These are phyloP conservation scores for Cartodere bifasciata DNA, from an alignment of 2,888 invertebrate species.

Conservation along the genomic window DNA sequence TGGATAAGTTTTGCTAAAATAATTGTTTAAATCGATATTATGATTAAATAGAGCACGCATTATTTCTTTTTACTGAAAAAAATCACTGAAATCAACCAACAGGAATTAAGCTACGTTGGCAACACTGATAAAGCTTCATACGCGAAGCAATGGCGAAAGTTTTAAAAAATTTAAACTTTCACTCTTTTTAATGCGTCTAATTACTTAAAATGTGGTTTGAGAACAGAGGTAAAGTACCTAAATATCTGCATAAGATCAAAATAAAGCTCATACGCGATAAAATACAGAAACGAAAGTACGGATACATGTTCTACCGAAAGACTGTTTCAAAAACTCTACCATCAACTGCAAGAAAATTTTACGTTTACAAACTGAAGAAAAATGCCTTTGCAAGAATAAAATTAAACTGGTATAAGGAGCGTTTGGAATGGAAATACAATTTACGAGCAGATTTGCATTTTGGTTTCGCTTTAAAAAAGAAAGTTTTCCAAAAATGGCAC, in stretches of 20 bases:
- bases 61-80: too few relatives aligned
- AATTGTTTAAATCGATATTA: too few relatives aligned
- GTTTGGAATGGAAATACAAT: constrained; percentile 22
- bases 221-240: constrained; percentile 10
- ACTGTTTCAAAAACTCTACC: constrained; percentile 21
- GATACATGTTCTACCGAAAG: constrained; percentile 23
- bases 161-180: too few relatives aligned
- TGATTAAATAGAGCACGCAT: too few relatives aligned
- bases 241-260: constrained; percentile 19
- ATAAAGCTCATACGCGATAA: constrained; percentile 17
- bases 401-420: constrained; percentile 20
- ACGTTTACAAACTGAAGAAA: constrained; percentile 13
- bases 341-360: constrained; percentile 18
- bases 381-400: constrained; percentile 18
- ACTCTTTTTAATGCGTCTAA: too few relatives aligned
- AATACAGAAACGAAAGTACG: constrained; percentile 23
- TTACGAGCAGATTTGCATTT: constrained; percentile 24
- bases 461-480: constrained; percentile 17
- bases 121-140: too few relatives aligned
- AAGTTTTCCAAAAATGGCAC: constrained; percentile 19
- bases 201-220: too few relatives aligned
- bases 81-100: too few relatives aligned
- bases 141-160: too few relatives aligned
- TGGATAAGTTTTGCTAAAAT: too few relatives aligned
- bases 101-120: too few relatives aligned